Base-by-base conservation (phyloP, 2,113 vertebrate genomes). In the Nothocercus julius region DNA sequence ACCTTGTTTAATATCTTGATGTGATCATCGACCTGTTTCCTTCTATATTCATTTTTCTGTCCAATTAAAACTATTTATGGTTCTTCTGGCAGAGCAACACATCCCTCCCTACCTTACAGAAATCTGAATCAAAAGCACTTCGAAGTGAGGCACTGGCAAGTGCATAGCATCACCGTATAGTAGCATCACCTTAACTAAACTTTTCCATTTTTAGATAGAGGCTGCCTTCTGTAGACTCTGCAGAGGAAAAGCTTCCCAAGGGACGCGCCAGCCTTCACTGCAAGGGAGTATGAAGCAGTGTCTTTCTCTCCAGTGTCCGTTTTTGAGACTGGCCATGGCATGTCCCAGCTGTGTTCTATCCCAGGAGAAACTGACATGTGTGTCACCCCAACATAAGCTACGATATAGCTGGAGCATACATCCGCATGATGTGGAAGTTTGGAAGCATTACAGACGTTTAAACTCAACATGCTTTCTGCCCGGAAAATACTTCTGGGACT, bases 231-330 rank as follows among this genome's bases (percentile, higher is more conserved):
- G 28, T 36, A 61, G 75, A 38, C 36, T 62, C 32, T 53, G 16
- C 22, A 67, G 38, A 68, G 58, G 9, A 51, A 44, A 66, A 61
- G 32, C 22, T 74, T 82, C 36, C 44, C 54, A 44, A n/a, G 59
- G 30, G 30, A 42, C 18, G 25, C 51, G 38, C 27, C 32, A 69
- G 45, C 18, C 27, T 18, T 82, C 11, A 24, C 62, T 54, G 56
- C 72, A 54, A 9, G 10, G 16, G 9, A 16, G 15, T 56, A 40
- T n/a, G 70, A 14, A n/a, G 47, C 16, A 10, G 25, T 1, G 0
- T 24, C 49, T 28, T 73, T 24, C 16, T 58, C 30, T 38, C 30
- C 36, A 28, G 21, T 44, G 47, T 77, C 38, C 36, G 30, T 24
- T 49, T 30, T 77, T 56, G 22, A 70, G 32, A n/a, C 6, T 74